phyloP scores from a whole-genome alignment of 2,797 vertebrate species.

The Erithacus rubecula region DNA sequence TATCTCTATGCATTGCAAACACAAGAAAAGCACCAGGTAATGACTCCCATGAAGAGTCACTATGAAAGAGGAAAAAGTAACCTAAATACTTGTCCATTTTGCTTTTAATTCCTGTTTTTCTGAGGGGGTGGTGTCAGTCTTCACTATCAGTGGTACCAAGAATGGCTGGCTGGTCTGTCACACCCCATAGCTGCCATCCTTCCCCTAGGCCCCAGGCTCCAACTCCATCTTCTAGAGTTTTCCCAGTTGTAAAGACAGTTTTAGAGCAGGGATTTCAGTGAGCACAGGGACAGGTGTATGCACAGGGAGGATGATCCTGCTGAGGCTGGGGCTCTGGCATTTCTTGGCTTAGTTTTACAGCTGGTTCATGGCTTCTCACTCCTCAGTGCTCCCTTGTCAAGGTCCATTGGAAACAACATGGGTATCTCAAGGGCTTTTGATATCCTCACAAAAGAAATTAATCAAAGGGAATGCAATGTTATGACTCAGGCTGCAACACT shows the following conservation, averaged over 20 bases:
- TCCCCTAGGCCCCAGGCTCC: not conserved
- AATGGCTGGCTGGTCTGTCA: not conserved
- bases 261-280: not conserved
- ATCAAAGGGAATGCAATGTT: not conserved
- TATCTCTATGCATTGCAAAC: not conserved
- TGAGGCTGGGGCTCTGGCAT: not conserved
- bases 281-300: not conserved
- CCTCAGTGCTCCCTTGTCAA: not conserved
- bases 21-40: not conserved
- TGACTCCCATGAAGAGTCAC: not conserved
- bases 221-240: not conserved
- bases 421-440: not conserved
- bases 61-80: not conserved
- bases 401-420: not conserved
- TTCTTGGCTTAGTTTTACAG: not conserved
- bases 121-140: not conserved
- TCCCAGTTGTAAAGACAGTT: not conserved
- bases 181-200: not conserved
- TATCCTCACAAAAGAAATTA: not conserved
- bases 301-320: rapidly evolving
- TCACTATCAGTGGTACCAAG: not conserved
- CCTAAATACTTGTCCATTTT: not conserved
- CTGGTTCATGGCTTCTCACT: not conserved
- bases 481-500: not conserved
- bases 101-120: not conserved